Evolutionary conservation across 2,888 invertebrate genomes (phyloP).

Genomic region (Priocnemis perturbator): DNA sequence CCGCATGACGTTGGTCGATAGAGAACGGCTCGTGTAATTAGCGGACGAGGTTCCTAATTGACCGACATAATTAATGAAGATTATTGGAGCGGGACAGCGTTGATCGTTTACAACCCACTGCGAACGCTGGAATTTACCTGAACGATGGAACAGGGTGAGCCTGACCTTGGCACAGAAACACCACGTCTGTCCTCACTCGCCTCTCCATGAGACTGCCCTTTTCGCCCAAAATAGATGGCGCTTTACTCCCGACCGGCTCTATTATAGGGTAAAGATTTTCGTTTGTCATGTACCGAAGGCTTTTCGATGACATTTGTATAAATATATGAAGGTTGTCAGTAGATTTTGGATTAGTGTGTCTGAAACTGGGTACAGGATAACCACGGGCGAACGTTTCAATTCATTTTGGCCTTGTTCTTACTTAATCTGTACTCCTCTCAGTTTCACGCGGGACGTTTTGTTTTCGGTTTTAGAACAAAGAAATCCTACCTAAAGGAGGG

Average conservation of each 20-base stretch:
- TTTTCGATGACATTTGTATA: neutral
- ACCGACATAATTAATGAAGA: too few species aligned
- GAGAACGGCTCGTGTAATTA: neutral
- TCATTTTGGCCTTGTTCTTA: too few species aligned
- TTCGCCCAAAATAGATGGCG: slow-evolving; percentile 77
- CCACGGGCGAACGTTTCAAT: too few species aligned
- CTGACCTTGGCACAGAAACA: slow-evolving; percentile 80
- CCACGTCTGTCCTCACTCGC: slow-evolving; percentile 74
- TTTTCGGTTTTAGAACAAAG: neutral
- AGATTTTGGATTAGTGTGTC: too few species aligned
- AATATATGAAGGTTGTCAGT: neutral
- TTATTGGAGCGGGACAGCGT: neutral
- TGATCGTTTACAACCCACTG: neutral
- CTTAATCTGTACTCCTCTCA: neutral
- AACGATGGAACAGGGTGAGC: slow-evolving; percentile 83
- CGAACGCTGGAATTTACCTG: slow-evolving; percentile 78
- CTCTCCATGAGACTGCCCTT: slow-evolving; percentile 76
- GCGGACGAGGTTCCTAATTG: neutral
- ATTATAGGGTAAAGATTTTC: slow-evolving; percentile 32
- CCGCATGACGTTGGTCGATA: too few species aligned
- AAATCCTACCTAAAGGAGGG: slow-evolving; percentile 82
- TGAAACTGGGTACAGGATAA: too few species aligned
- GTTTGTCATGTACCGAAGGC: neutral
- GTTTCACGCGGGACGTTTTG: neutral
- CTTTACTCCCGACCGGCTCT: slow-evolving; percentile 78